Conservation (phyloP, 2,113 vertebrate species). For the Xenopus borealis region DNA sequence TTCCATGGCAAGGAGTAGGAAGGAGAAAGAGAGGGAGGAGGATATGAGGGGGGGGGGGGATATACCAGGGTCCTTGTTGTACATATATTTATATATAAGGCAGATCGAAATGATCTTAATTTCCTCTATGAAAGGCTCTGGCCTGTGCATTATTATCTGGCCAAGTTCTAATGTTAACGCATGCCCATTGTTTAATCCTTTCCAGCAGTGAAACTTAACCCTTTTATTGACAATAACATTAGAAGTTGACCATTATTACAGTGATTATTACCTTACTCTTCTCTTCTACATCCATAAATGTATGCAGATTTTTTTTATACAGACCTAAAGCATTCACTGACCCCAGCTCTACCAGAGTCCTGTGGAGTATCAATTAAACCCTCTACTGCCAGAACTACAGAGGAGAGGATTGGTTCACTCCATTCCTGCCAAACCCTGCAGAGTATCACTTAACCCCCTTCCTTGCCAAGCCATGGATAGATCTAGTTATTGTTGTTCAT, state of each 20-base stretch:
- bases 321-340: background rate
- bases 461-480: background rate
- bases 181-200: too few relatives aligned
- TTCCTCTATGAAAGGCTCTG: too few relatives aligned
- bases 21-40: constrained; percentile 71
- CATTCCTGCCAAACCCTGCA: background rate
- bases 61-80: constrained; percentile 21
- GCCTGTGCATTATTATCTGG: too few relatives aligned
- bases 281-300: too few relatives aligned
- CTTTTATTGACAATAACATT: too few relatives aligned
- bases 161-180: too few relatives aligned
- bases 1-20: constrained; percentile 50
- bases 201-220: too few relatives aligned
- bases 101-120: background rate
- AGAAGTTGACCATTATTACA: too few relatives aligned
- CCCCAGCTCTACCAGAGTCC: background rate
- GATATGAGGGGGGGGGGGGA: constrained; percentile 69
- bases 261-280: too few relatives aligned
- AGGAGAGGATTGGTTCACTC: background rate
- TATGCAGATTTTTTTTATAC: background rate
- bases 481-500: background rate
- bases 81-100: background rate
- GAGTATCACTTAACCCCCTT: background rate
- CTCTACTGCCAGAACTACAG: background rate
- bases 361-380: background rate